Percentiles rank a stretch among this genome's conserved stretches.
Evolutionary conservation across 2,888 invertebrate species (phyloP).

Genomic region (Acholoe squamosa): DNA sequence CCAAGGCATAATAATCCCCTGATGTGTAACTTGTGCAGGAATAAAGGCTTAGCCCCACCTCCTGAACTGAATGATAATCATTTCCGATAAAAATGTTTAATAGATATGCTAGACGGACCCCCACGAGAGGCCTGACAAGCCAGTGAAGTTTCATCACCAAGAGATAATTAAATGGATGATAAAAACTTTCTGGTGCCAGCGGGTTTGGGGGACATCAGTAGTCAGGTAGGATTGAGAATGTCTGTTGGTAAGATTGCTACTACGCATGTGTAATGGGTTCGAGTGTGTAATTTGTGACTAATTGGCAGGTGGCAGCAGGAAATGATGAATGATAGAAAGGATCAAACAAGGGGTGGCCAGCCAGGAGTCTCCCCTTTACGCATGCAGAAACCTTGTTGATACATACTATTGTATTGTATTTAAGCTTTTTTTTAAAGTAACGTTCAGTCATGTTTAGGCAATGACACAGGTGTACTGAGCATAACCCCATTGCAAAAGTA

Average conservation of each 20-base stretch:
- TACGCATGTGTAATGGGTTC: not conserved
- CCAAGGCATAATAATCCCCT: not conserved
- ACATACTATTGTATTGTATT: too few species aligned
- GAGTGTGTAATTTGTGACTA: slow-evolving; percentile 10
- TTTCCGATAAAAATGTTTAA: not conserved
- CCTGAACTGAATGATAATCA: not conserved
- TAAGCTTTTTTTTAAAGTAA: too few species aligned
- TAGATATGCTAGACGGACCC: not conserved
- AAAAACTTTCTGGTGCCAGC: not conserved
- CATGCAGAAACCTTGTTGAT: too few species aligned
- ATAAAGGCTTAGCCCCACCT: not conserved
- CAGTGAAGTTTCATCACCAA: not conserved
- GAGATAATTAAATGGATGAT: not conserved
- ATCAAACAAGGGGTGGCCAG: not conserved
- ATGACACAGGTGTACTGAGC: too few species aligned
- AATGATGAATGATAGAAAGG: not conserved
- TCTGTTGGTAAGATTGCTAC: not conserved
- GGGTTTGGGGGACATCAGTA: not conserved
- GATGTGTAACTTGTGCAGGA: not conserved
- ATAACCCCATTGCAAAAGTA: too few species aligned
- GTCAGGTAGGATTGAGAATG: not conserved
- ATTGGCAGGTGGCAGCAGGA: not conserved
- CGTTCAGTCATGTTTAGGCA: too few species aligned
- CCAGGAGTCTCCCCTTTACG: not conserved
- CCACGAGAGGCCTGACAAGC: not conserved